Conservation (phyloP, 2,797 vertebrate species). For the Pteronotus mesoamericanus region DNA sequence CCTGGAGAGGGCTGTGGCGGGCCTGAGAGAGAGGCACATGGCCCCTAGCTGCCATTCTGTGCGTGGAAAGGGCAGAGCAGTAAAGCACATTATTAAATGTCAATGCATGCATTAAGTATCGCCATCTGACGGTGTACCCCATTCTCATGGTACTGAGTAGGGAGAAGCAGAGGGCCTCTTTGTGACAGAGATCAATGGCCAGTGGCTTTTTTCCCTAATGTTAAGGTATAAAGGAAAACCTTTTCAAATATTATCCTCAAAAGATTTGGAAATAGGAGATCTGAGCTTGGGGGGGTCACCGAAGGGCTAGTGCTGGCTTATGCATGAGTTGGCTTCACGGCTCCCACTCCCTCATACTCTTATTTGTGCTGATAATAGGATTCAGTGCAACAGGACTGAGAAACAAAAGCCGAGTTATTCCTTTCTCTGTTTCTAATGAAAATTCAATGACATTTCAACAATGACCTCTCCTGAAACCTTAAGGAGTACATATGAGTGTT, state of each 20-base stretch:
- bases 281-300: conserved; percentile 9
- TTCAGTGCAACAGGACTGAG: not conserved
- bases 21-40: conserved; percentile 45
- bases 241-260: conserved; percentile 58
- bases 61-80: conserved; percentile 73
- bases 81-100: conserved; percentile 78
- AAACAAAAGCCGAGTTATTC: conserved; percentile 11
- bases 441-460: conserved; percentile 62
- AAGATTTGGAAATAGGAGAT: conserved; percentile 38
- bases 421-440: conserved; percentile 53
- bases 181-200: conserved; percentile 67
- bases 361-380: not conserved
- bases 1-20: conserved; percentile 38
- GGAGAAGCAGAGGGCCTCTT: conserved; percentile 52
- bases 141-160: conserved; percentile 44
- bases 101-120: conserved; percentile 70
- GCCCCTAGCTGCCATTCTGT: conserved; percentile 35
- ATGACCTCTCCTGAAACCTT: conserved; percentile 30
- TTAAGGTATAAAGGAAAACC: conserved; percentile 62
- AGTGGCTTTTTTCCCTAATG: not conserved
- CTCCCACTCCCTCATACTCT: not conserved
- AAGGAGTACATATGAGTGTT: not conserved
- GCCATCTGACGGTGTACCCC: conserved; percentile 42
- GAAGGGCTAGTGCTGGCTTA: conserved; percentile 3
- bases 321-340: not conserved